Base-by-base conservation (phyloP, 37 sponge, comb jelly and placozoan genomes). In the Halichondria panicea region DNA sequence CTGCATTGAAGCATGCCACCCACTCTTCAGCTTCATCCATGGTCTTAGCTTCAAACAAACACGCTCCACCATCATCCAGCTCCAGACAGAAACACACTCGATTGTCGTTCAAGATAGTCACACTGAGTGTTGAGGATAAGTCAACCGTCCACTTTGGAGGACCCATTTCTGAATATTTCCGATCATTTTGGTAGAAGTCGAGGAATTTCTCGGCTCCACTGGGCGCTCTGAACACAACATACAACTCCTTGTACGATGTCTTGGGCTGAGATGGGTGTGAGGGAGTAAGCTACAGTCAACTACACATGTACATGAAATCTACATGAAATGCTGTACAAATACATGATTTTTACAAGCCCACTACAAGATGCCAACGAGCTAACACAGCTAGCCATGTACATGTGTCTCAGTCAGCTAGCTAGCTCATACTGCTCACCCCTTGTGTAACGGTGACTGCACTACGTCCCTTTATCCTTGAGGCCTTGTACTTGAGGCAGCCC, bases 1-100 rank as follows among this genome's bases (percentile, higher is more conserved):
- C 87, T n/a, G 87, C 87, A 58, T 86, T 86, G 36, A 86, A 52
- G 11, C 77, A 76, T 19, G 57, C 56, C 22, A 80, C 43, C 87
- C 87, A 86, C 28, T 79, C 81, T 30, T 67, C 39, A 1, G 87
- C 69, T 31, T 78, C 62, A 1, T 55, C 36, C 28, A 53, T 18
- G 5, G 72, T 54, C 44, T 7, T 25, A 6, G 81, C 65, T 46
- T 86, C 87, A 19, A 86, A 65, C 27, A 69, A 54, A 5, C 43
- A 31, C 68, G 75, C 15, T 21, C 35, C 60, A 18, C 80, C 75
- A 55, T 74, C 81, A 28, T 21, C 38, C 59, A 74, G 30, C 31
- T 72, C 55, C n/a, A 86, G 57, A 32, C 55, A 66, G n/a, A 81
- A 71, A 50, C 48, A 43, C 31, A 37, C 31, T n/a, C 37, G 60